These are phyloP conservation scores for Saccopteryx bilineata DNA, from an alignment of 2,113 vertebrate species.

Conservation along the genomic window DNA sequence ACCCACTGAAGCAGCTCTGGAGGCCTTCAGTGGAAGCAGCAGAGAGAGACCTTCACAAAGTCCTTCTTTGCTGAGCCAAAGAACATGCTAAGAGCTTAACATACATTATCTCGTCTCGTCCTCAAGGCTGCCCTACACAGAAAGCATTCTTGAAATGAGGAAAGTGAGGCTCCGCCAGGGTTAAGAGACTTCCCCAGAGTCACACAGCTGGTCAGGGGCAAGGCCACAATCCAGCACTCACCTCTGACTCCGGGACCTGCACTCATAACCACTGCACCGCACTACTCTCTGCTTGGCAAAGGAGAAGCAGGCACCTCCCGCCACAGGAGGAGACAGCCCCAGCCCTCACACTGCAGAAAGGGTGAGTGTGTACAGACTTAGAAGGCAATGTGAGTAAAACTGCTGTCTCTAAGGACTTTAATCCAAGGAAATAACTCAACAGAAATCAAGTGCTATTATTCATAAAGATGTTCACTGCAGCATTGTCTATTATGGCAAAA, in stretches of 20 bases:
- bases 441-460: constrained; percentile 51
- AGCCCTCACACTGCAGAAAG: neutral
- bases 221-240: neutral
- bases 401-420: neutral
- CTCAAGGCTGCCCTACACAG: neutral
- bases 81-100: neutral
- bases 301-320: neutral
- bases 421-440: constrained; percentile 5
- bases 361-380: neutral
- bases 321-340: neutral
- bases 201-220: neutral
- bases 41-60: neutral
- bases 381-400: neutral
- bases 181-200: neutral
- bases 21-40: neutral
- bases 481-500: neutral
- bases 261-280: neutral
- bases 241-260: neutral
- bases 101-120: neutral
- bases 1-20: neutral
- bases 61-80: neutral
- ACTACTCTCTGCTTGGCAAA: neutral
- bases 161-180: neutral
- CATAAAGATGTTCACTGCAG: neutral
- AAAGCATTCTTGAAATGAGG: neutral